phyloP scores from a whole-genome alignment of 2,888 invertebrate species.

The Drosophila pseudotakahashii region DNA sequence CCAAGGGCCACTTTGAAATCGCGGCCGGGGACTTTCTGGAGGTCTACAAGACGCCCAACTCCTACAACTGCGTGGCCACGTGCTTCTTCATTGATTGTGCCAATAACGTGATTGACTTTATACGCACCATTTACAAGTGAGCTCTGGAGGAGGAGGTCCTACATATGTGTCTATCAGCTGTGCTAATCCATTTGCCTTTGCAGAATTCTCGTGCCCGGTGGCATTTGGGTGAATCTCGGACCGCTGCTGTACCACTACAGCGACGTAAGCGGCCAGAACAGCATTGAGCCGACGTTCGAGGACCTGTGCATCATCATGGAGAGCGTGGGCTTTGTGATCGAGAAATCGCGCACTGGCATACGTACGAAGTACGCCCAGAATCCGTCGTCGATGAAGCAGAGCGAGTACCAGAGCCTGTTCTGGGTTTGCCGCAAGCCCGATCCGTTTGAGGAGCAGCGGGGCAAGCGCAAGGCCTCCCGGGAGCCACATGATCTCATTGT shows the following conservation, averaged over 20 bases:
- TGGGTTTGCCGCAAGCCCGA: constrained; percentile 94
- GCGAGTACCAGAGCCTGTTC: constrained; percentile 95
- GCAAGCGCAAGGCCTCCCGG: constrained; percentile 25
- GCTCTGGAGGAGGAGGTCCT: too few relatives aligned
- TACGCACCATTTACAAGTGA: constrained; percentile 93
- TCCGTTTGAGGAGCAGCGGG: constrained; percentile 31
- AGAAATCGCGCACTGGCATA: constrained; percentile 89
- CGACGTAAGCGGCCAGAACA: constrained; percentile 93
- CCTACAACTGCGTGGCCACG: constrained; percentile 95
- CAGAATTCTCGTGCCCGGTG: constrained; percentile 93
- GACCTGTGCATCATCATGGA: constrained; percentile 91
- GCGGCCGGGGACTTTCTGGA: constrained; percentile 98
- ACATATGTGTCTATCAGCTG: too few relatives aligned
- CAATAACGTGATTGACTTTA: constrained; percentile 96
- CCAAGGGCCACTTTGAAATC: constrained; percentile 92
- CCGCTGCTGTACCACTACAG: constrained; percentile 96
- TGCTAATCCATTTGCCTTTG: constrained; percentile 11
- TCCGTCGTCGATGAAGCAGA: constrained; percentile 95
- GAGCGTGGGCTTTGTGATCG: constrained; percentile 92
- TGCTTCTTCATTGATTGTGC: constrained; percentile 99
- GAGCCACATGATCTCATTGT: constrained; percentile 62
- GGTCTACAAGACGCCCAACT: constrained; percentile 80
- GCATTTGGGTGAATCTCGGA: constrained; percentile 95
- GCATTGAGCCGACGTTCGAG: constrained; percentile 97
- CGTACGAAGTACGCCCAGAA: constrained; percentile 97